These are phyloP conservation scores for Nyleta sp. DNA, from an alignment of 2,888 invertebrate genomes.

Conservation along the genomic window DNA sequence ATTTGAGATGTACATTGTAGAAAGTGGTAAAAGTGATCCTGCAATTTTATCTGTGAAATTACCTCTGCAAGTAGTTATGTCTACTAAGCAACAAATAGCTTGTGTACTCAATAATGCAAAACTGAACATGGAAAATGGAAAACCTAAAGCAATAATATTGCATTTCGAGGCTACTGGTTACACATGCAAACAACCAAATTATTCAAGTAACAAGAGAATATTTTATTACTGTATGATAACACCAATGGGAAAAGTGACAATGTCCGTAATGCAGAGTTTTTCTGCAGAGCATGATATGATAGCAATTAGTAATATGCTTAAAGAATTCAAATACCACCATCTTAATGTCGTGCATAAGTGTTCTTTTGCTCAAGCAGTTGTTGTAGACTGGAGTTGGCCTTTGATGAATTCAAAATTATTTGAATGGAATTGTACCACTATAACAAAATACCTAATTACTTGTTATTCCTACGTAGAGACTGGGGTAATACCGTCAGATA, in stretches of 20 bases:
- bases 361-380: slow-evolving; percentile 40
- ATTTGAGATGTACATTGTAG: neutral
- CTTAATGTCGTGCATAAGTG: slow-evolving; percentile 29
- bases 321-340: slow-evolving; percentile 42
- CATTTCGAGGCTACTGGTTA: slow-evolving; percentile 62
- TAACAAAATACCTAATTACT: slow-evolving; percentile 36
- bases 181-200: slow-evolving; percentile 39
- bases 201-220: slow-evolving; percentile 39
- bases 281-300: slow-evolving; percentile 47
- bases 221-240: slow-evolving; percentile 44
- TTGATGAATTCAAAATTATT: slow-evolving; percentile 35
- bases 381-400: slow-evolving; percentile 55
- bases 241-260: neutral
- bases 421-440: slow-evolving; percentile 37
- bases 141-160: slow-evolving; percentile 28
- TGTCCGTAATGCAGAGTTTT: slow-evolving; percentile 35
- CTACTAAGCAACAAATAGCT: slow-evolving; percentile 11
- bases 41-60: slow-evolving; percentile 14
- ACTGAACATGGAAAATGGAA: neutral
- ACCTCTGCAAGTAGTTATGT: slow-evolving; percentile 25
- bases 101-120: slow-evolving; percentile 6
- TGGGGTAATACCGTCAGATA: neutral
- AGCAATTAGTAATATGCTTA: slow-evolving; percentile 43
- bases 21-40: slow-evolving; percentile 10
- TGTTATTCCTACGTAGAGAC: slow-evolving; percentile 29